Base-by-base conservation (phyloP, 2,888 invertebrate species). In the Rotaria macrura region DNA sequence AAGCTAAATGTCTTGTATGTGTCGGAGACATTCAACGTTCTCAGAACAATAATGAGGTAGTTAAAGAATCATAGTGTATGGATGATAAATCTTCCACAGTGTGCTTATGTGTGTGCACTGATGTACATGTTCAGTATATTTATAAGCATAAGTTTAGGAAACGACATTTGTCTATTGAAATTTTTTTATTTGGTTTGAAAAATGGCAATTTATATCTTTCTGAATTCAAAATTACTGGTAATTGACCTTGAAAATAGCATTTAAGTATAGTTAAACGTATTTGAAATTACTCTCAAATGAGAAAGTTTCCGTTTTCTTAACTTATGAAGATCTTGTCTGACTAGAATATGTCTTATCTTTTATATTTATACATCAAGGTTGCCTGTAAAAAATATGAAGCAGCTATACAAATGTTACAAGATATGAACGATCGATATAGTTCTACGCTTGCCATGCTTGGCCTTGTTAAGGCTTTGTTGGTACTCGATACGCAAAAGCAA, bases 1-100 rank as follows among this genome's bases (percentile, higher is more conserved):
- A 91, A 87, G 92, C 91, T 0, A 88, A 90, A 54, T 91, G 92
- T 87, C 89, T 92, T 85, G 89, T 90, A 87, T 89, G 90, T 85
- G 89, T 92, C 86, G 92, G 91, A 0, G 92, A 92, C 87, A 91
- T 92, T 55, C 91, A 91, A 88, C 87, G 92, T 54, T 91, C 91
- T 85, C 88, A 91, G 85, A 90, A 90, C n/a, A 91, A 92, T 87
- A 88, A 89, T 74, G 90, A 90, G 89, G 91, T 90, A 87, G 88
- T 87, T 52, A 34, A 34, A 34, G 20, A 65, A 25, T 34, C 65
- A 34, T 20, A 65, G 20, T 1, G 6, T 17, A 4, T 17, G 12
- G 65, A 65, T 65, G 20, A 34, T 34, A 34, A 34, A 34, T 34
- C 7, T 20, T 20, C 34, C 38, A 34, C 20, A 20, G 65, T 65